Conservation (phyloP, 2,113 vertebrate species). For the Conger conger region DNA sequence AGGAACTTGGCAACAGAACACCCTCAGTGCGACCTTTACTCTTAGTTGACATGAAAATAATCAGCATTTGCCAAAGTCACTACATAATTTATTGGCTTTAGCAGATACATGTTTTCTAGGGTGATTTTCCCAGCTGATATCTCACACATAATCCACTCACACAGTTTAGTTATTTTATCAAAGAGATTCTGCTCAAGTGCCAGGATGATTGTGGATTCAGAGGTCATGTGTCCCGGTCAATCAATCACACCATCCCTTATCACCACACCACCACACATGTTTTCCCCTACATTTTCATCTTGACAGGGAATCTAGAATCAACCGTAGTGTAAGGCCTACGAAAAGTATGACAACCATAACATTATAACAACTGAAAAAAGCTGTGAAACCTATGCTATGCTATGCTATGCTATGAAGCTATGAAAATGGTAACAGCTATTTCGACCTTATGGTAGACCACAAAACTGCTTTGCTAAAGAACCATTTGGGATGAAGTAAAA, state of each 20-base stretch:
- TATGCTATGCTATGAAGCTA: no score
- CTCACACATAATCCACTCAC: not conserved
- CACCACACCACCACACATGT: not conserved
- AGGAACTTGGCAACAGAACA: constrained; percentile 51
- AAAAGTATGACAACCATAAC: not conserved
- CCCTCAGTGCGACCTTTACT: constrained; percentile 61
- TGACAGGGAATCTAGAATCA: not conserved
- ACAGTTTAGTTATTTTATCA: not conserved
- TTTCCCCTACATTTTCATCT: not conserved
- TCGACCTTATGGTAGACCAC: no score
- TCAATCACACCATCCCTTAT: not conserved
- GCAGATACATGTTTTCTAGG: not conserved
- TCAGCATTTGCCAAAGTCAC: not conserved
- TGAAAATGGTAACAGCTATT: no score
- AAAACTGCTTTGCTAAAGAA: not conserved
- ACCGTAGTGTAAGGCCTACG: no score
- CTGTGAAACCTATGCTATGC: not conserved
- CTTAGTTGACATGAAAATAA: not conserved
- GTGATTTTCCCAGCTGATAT: not conserved
- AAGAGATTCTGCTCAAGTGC: not conserved
- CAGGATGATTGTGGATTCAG: not conserved
- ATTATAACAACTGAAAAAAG: not conserved
- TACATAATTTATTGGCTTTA: not conserved
- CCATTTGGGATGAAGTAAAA: not conserved
- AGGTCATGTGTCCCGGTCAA: not conserved